Percentiles rank a stretch among this genome's conserved stretches.
Evolutionary conservation across 2,888 invertebrate genomes (phyloP).

Genomic region (Amiota mariae): DNA sequence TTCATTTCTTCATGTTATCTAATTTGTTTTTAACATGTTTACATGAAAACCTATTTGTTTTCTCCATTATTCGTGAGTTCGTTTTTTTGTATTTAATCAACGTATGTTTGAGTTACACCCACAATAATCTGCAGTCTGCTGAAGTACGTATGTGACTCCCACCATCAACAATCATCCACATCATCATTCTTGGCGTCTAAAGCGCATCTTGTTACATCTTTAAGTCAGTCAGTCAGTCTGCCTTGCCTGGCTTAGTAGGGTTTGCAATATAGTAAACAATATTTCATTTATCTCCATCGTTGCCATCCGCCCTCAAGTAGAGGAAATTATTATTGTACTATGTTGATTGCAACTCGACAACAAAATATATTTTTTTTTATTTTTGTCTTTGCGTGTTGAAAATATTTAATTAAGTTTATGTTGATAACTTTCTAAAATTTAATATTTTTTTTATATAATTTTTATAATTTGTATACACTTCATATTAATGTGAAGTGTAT

Average conservation of each 20-base stretch:
- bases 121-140: background rate
- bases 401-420: constrained; percentile 27
- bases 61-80: background rate
- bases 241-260: too few relatives aligned
- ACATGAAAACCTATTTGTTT: background rate
- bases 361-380: background rate
- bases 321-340: too few relatives aligned
- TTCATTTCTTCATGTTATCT: background rate
- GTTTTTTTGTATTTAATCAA: too few relatives aligned
- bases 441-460: constrained; percentile 4
- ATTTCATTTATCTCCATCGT: too few relatives aligned
- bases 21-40: constrained; percentile 8
- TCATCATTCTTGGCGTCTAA: too few relatives aligned
- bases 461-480: background rate
- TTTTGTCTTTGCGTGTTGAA: constrained; percentile 22
- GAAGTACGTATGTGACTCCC: too few relatives aligned
- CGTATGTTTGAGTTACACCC: too few relatives aligned
- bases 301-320: background rate
- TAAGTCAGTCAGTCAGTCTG: too few relatives aligned
- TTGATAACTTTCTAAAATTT: constrained; percentile 8
- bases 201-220: too few relatives aligned
- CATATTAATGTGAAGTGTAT: background rate
- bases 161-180: too few relatives aligned
- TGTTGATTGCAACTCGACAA: too few relatives aligned
- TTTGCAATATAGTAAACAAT: too few relatives aligned